A percentile compares a stretch with the other conserved stretches of the same genome.
Conservation (phyloP, 2,797 vertebrate genomes). For the Periophthalmus magnuspinnatus region DNA sequence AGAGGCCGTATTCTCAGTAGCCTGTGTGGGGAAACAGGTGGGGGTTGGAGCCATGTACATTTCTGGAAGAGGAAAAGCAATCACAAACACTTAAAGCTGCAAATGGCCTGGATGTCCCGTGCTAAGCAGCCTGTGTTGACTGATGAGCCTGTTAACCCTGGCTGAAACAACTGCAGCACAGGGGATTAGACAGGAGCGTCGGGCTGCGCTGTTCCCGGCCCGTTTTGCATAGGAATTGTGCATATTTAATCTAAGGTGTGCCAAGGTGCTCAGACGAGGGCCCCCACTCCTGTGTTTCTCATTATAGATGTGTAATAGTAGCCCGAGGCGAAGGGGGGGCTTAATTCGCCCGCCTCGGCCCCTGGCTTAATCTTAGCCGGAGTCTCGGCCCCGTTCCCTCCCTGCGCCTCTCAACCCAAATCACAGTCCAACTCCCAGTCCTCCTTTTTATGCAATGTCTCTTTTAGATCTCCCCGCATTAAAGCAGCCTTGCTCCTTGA, state of each 20-base stretch:
- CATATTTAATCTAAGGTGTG: slow-evolving; percentile 79
- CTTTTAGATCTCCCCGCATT: slow-evolving; percentile 21
- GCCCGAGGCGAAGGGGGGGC: slow-evolving; percentile 63
- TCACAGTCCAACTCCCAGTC: slow-evolving; percentile 45
- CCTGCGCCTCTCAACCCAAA: slow-evolving; percentile 47
- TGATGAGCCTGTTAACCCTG: slow-evolving; percentile 80
- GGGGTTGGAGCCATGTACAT: slow-evolving; percentile 25
- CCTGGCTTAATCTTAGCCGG: slow-evolving; percentile 70
- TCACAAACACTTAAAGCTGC: slow-evolving; percentile 77
- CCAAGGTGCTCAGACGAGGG: slow-evolving; percentile 64
- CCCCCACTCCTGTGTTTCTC: slow-evolving; percentile 69
- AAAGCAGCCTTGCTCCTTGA: slow-evolving; percentile 5
- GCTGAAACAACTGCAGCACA: slow-evolving; percentile 74
- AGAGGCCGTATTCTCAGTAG: slow-evolving; percentile 41
- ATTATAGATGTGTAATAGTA: slow-evolving; percentile 76
- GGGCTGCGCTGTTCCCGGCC: slow-evolving; percentile 58
- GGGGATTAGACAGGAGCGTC: slow-evolving; percentile 69
- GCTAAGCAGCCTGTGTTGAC: slow-evolving; percentile 76
- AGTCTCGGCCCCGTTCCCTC: slow-evolving; percentile 58
- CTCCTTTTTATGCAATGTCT: slow-evolving; percentile 43
- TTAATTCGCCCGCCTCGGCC: slow-evolving; percentile 70
- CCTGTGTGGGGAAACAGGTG: slow-evolving; percentile 26
- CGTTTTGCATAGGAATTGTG: slow-evolving; percentile 78
- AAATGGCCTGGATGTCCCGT: slow-evolving; percentile 76
- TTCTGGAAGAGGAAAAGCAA: slow-evolving; percentile 67